phyloP scores from a whole-genome alignment of 2,888 invertebrate species.

The Mongoloraphidia duomilia region DNA sequence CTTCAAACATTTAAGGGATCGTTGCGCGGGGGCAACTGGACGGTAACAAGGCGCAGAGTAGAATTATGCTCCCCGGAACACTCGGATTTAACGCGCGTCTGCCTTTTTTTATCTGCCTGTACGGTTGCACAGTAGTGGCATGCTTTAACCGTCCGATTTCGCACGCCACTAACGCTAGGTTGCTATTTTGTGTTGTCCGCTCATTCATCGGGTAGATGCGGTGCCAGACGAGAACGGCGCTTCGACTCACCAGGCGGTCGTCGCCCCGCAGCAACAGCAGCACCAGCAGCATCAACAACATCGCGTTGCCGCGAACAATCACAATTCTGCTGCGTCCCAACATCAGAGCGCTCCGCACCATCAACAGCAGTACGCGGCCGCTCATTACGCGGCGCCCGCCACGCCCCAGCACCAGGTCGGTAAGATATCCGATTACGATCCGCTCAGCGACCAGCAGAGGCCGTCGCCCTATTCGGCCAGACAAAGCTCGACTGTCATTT shows the following conservation, averaged over 20 bases:
- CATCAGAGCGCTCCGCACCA: conserved; percentile 7
- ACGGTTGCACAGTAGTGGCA: no score
- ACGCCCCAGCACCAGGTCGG: conserved; percentile 32
- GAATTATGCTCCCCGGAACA: no score
- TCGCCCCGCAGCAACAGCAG: conserved; percentile 21
- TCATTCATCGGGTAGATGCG: no score
- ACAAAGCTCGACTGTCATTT: conserved; percentile 71
- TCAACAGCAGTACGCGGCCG: conserved; percentile 21
- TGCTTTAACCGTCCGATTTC: no score
- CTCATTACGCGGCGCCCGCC: not conserved
- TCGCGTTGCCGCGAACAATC: conserved; percentile 18
- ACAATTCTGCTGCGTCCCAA: not conserved
- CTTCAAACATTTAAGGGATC: no score
- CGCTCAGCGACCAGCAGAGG: conserved; percentile 54
- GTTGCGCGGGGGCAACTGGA: no score
- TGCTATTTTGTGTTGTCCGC: no score
- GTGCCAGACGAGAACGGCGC: conserved; percentile 21
- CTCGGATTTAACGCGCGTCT: no score
- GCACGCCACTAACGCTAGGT: no score
- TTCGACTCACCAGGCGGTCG: conserved; percentile 15
- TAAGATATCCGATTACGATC: conserved; percentile 70
- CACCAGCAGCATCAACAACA: conserved; percentile 30
- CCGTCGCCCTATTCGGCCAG: conserved; percentile 58
- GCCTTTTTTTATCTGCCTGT: no score
- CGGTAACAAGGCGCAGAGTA: no score